Evolutionary conservation across 2,797 vertebrate genomes (phyloP), one percentile per base, ranked within the genome.

Genomic region (Perodicticus potto): DNA sequence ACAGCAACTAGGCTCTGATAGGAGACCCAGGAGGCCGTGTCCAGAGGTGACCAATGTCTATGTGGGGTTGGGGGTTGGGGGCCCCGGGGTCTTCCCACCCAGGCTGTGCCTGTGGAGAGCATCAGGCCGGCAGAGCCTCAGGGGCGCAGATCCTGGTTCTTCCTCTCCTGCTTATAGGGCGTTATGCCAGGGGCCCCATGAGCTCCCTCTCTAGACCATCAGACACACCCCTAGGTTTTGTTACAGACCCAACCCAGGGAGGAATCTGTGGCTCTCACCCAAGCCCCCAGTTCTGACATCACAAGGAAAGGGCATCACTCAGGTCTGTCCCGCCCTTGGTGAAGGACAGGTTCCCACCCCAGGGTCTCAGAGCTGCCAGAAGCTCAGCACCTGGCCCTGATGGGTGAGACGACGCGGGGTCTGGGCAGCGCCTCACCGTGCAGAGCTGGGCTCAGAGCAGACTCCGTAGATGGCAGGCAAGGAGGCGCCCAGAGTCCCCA

Each of bases 1-100:
- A 2, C 4, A 14, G n/a, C 2, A 7, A 45, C 2, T 32, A 23
- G 65, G 25, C 22, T 23, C 65, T 1, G 3, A 23, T 25, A 9
- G 81, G 61, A 49, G 27, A 67, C 2, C 20, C 55, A 9, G 3
- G 29, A 23, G 45, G 23, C 3, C 1, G 5, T 70, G 63, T 78
- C 32, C 5, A 55, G 45, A 70, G 45, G 23, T 5, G 23, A 11
- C 12, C 16, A 7, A 65, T 3, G 63, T 32, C 6, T 65, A 29
- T 3, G 5, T 29, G 27, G 63, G 61, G 29, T 3, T 32, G 29
- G 14, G 63, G 63, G 27, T 29, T 32, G 3, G 17, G 45, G 43
- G 5, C 14, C 49, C 49, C 49, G 72, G 43, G 23, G 49, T 29
- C 63, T 85, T 14, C 32, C 49, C 20, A 16, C 13, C 29, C 5